These are phyloP conservation scores for Salvator merianae DNA, from an alignment of 2,113 vertebrate genomes.

Conservation along the genomic window DNA sequence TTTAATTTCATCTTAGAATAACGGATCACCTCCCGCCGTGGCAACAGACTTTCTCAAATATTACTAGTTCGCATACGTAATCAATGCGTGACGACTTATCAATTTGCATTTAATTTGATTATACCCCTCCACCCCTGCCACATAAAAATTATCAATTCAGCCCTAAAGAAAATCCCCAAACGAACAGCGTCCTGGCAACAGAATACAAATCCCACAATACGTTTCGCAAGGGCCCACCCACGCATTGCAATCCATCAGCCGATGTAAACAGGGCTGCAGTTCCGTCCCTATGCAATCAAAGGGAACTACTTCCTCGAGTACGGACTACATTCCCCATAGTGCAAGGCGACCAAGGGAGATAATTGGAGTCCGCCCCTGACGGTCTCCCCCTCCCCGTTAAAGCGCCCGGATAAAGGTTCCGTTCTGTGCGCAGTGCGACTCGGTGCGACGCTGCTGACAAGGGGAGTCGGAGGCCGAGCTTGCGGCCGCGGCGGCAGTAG, in stretches of 20 bases:
- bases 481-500: background rate
- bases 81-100: background rate
- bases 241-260: too few species aligned
- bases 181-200: too few species aligned
- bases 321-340: slow-evolving; percentile 70
- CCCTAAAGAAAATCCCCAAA: background rate
- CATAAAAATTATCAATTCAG: too few species aligned
- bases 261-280: background rate
- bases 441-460: slow-evolving; percentile 42
- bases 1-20: too few species aligned
- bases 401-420: slow-evolving; percentile 68
- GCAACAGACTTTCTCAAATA: background rate
- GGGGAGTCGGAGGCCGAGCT: slow-evolving; percentile 18
- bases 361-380: slow-evolving; percentile 5
- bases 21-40: too few species aligned
- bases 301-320: rapidly evolving
- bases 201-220: slow-evolving; percentile 7
- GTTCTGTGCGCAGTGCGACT: slow-evolving; percentile 42
- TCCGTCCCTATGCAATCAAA: background rate
- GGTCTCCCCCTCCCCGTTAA: slow-evolving; percentile 54
- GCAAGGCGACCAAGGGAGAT: background rate
- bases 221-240: background rate
- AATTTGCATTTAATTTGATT: background rate
- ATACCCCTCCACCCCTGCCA: too few species aligned
- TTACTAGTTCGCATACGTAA: background rate